Percentiles rank a stretch among this genome's conserved stretches.
phyloP scores from a whole-genome alignment of 2,888 invertebrate species.

The Cephus rjabovi region DNA sequence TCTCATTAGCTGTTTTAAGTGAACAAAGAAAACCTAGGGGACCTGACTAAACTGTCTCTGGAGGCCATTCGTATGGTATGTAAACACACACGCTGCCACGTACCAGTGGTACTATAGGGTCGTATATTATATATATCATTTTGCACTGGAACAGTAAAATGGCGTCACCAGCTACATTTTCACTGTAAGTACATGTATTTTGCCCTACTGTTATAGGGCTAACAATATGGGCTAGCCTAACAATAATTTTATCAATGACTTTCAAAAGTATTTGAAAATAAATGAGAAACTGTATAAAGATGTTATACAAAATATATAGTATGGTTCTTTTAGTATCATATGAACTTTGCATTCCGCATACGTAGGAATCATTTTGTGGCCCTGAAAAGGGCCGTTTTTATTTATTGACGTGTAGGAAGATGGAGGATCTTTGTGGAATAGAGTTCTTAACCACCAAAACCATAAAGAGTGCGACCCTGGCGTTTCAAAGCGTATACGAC shows the following conservation, averaged over 20 bases:
- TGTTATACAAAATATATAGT: not conserved
- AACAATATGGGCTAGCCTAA: too few relatives aligned
- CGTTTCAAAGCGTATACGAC: conserved; percentile 73
- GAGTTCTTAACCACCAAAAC: conserved; percentile 66
- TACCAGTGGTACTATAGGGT: not conserved
- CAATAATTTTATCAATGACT: not conserved
- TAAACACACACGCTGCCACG: not conserved
- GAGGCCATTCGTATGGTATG: not conserved
- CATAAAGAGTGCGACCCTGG: conserved; percentile 71
- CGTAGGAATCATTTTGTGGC: conserved; percentile 24
- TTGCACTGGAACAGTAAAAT: too few relatives aligned
- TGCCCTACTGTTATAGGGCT: too few relatives aligned
- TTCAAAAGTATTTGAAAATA: not conserved
- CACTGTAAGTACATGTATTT: too few relatives aligned
- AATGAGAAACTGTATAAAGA: not conserved
- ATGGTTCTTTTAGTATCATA: not conserved
- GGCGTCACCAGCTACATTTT: too few relatives aligned
- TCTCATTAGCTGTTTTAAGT: not conserved
- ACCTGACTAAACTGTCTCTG: not conserved
- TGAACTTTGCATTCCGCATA: not conserved
- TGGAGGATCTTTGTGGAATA: conserved; percentile 14
- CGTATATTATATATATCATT: not conserved
- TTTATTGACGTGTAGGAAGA: not conserved
- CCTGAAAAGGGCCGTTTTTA: conserved; percentile 36
- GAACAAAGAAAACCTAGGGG: not conserved